Evolutionary conservation across 2,113 vertebrate genomes (phyloP).

Genomic region (Bubo bubo): DNA sequence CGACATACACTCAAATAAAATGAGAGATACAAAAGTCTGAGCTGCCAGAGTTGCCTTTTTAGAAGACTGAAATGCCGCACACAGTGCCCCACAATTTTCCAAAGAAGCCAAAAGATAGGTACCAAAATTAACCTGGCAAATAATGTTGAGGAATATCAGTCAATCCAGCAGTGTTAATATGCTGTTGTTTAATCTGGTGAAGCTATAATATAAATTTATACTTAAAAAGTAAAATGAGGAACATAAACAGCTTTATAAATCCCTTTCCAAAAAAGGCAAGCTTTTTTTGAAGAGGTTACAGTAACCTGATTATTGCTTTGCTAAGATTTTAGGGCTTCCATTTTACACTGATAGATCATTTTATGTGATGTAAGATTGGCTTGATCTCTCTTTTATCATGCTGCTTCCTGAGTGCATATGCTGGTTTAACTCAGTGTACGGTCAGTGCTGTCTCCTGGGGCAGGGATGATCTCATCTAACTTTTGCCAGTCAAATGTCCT

Average conservation of each 20-base stretch:
- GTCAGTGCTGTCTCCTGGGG: not conserved
- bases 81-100: not conserved
- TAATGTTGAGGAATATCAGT: not conserved
- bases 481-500: not conserved
- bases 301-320: not conserved
- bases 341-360: not conserved
- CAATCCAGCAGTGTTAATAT: not conserved
- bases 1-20: not conserved
- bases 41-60: not conserved
- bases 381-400: not conserved
- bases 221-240: not conserved
- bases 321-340: not conserved
- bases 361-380: not conserved
- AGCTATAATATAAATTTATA: not conserved
- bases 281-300: not conserved
- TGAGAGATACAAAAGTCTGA: not conserved
- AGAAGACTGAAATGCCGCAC: not conserved
- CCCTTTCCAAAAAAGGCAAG: not conserved
- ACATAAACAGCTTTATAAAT: not conserved
- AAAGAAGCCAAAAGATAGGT: not conserved
- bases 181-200: not conserved
- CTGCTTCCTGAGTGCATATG: not conserved
- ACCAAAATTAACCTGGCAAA: not conserved
- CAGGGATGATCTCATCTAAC: not conserved
- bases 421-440: not conserved